A percentile compares a stretch with the other conserved stretches of the same genome.
Conservation (phyloP, 2,888 invertebrate genomes). For the Eristalinus aeneus region DNA sequence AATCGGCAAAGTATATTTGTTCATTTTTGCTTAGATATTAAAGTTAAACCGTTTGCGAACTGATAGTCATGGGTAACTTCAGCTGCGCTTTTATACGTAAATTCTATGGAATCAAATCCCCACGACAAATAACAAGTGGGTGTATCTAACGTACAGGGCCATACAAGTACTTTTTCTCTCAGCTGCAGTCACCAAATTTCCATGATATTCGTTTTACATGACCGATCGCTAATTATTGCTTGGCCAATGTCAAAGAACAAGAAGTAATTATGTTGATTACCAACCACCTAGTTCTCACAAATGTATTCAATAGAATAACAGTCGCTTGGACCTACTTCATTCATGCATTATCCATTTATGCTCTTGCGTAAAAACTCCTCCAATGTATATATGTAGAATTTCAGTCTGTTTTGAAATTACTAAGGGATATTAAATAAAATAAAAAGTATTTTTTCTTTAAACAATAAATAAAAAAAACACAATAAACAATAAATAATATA, state of each 20-base stretch:
- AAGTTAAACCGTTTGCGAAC: not conserved
- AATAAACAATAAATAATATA: too few relatives aligned
- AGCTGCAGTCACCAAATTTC: not conserved
- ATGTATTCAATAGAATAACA: conserved; percentile 26
- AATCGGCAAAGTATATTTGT: not conserved
- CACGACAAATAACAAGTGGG: not conserved
- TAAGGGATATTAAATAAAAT: too few relatives aligned
- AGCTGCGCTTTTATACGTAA: conserved; percentile 47
- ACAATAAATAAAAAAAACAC: too few relatives aligned
- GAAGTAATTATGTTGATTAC: conserved; percentile 48
- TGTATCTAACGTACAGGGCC: conserved; percentile 28
- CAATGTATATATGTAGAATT: too few relatives aligned
- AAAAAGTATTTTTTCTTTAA: too few relatives aligned
- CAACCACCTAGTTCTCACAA: conserved; percentile 56
- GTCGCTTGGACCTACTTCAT: not conserved
- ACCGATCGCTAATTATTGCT: conserved; percentile 77
- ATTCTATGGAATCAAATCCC: not conserved
- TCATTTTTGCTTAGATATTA: conserved; percentile 18
- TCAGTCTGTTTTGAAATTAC: too few relatives aligned
- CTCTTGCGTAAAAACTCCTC: too few relatives aligned
- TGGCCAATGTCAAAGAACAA: conserved; percentile 72
- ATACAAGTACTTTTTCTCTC: conserved; percentile 10
- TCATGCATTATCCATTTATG: too few relatives aligned
- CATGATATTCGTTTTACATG: conserved; percentile 75
- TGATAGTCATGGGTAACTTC: conserved; percentile 4